Evolutionary conservation across 2,888 invertebrate genomes (phyloP), one percentile per base, ranked within the genome.

Genomic region (Epinotia demarniana): DNA sequence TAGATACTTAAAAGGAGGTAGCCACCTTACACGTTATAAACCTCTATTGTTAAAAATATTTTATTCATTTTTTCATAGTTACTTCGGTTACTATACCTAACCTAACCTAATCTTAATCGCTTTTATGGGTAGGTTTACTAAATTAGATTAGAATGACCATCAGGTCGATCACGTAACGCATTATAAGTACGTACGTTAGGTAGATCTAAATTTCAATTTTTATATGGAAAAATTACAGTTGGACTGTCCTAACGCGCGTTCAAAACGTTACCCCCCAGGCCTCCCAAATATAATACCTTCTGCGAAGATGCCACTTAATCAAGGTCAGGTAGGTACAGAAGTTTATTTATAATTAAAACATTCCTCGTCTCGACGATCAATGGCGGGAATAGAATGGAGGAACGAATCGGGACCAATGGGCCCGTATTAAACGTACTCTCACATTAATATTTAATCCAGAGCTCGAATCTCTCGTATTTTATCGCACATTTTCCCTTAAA

Each of bases 261-360:
- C 3, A 27, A 23, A 23, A 27, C 23, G 23, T 27, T 27, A 27
- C 23, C 23, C 23, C 23, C 3, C 23, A 8, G 13, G 2, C 16
- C 13, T n/a, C 58, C n/a, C 23, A 69, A 69, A 46, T 43, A 46
- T 43, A 27, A 9, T 46, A 11, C 46, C 55, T 18, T 2, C 23
- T 9, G 63, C 18, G 18, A 58, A 46, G 23, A 33, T 13, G 49
- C 53, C 49, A 62, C 60, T 70, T 70, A 64, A 70, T 70, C 60
- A 75, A 72, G 61, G 66, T 67, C 61, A 60, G 33, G 67, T 75
- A 60, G 33, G 67, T 75, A 62, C 66, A 67, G 64, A 64, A 70
- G 53, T 62, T 55, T 61, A 72, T 75, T 70, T 72, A 75, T 75
- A 75, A 75, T 75, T 71, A 71, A 75, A 75, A 55, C 73, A 67